These are phyloP conservation scores for Siderastrea siderea DNA, from an alignment of 92 coral and sea anemone species.

Conservation along the genomic window DNA sequence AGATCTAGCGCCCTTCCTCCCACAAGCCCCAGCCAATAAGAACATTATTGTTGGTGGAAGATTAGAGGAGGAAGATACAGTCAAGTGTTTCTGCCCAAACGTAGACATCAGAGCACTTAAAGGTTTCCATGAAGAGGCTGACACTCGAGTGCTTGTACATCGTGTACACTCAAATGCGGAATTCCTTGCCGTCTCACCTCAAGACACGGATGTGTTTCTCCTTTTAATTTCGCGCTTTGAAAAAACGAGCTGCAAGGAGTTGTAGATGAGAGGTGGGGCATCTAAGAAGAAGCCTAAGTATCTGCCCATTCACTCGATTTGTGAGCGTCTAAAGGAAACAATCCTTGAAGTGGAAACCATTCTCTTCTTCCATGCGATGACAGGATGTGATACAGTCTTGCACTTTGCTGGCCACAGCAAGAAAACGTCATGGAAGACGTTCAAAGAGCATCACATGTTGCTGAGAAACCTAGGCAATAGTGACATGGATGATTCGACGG, in stretches of 20 bases:
- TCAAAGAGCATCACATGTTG: conserved; percentile 39
- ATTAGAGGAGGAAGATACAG: not conserved
- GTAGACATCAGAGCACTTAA: conserved; percentile 8
- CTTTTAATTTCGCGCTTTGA: conserved; percentile 9
- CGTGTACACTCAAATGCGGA: conserved; percentile 1
- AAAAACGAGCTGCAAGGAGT: not conserved
- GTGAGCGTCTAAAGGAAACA: not conserved
- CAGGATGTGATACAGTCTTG: conserved; percentile 62
- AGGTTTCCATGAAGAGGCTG: not conserved
- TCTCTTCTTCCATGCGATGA: conserved; percentile 45
- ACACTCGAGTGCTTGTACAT: not conserved
- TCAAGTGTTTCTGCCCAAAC: conserved; percentile 27
- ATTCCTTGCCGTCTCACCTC: not conserved
- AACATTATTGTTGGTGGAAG: too few relatives aligned
- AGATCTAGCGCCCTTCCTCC: conserved; percentile 59
- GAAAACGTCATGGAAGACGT: conserved; percentile 56
- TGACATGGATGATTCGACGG: conserved; percentile 21
- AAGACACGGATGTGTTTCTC: not conserved
- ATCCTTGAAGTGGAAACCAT: not conserved
- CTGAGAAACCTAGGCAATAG: conserved; percentile 58
- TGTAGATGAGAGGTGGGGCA: not conserved
- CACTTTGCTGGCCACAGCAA: conserved; percentile 23
- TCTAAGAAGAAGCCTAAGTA: not conserved
- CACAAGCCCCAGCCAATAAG: too few relatives aligned
- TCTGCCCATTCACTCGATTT: not conserved